Conservation (phyloP, 1,140 invertebrate species). For the Tachypleus tridentatus region DNA sequence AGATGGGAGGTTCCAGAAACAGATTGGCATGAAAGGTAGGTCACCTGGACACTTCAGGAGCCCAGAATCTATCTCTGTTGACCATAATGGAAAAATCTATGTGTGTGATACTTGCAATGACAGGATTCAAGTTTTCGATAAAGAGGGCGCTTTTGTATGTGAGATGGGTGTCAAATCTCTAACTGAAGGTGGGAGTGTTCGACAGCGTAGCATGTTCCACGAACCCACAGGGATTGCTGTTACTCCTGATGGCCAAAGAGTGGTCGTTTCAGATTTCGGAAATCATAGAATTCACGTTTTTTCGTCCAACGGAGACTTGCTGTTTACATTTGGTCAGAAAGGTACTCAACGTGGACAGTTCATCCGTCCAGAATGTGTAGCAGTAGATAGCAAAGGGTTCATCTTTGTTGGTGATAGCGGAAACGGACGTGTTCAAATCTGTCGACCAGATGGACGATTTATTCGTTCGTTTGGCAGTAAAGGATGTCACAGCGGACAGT, state of each 20-base stretch:
- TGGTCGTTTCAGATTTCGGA: conserved; percentile 47
- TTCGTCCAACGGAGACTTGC: not conserved
- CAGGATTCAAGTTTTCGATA: conserved; percentile 37
- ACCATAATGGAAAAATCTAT: conserved; percentile 47
- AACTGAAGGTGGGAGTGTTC: conserved; percentile 5
- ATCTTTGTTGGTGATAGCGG: conserved; percentile 63
- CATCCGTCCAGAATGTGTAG: conserved; percentile 50
- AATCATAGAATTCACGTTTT: conserved; percentile 49
- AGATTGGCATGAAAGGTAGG: conserved; percentile 50
- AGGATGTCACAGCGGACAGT: conserved; percentile 45
- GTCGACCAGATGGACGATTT: conserved; percentile 47
- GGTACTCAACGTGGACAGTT: conserved; percentile 50
- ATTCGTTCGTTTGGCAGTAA: conserved; percentile 49
- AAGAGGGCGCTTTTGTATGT: conserved; percentile 37
- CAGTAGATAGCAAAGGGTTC: conserved; percentile 54
- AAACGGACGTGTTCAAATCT: conserved; percentile 61
- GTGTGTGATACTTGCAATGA: conserved; percentile 65
- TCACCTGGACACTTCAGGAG: conserved; percentile 47
- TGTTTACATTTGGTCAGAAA: not conserved
- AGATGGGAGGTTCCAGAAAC: conserved; percentile 44
- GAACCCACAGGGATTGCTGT: conserved; percentile 55
- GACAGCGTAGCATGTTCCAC: conserved; percentile 41
- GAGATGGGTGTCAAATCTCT: conserved; percentile 35
- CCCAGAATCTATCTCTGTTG: conserved; percentile 56
- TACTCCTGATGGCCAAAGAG: conserved; percentile 29